phyloP scores from a whole-genome alignment of 2,797 vertebrate genomes.

The Acestrorhynchus altus region DNA sequence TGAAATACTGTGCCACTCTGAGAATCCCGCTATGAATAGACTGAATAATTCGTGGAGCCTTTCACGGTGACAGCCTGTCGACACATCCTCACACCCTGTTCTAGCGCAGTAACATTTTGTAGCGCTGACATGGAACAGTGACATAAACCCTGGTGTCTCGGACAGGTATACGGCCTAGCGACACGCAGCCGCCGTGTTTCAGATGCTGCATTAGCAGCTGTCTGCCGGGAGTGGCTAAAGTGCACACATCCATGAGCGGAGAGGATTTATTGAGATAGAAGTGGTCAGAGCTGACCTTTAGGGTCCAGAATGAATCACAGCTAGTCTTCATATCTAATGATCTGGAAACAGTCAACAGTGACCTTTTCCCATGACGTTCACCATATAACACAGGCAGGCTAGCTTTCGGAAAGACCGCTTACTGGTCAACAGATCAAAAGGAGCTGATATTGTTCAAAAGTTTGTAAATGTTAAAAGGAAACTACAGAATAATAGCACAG shows the following conservation, averaged over 20 bases:
- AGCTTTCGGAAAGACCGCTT: conserved; percentile 46
- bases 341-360: conserved; percentile 76
- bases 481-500: neutral
- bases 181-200: conserved; percentile 4
- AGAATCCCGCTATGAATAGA: conserved; percentile 1
- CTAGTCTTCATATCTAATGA: conserved; percentile 79
- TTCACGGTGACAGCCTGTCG: conserved; percentile 9
- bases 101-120: conserved; percentile 34
- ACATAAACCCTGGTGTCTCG: conserved; percentile 8
- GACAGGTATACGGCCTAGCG: conserved; percentile 20
- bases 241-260: conserved; percentile 4
- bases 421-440: conserved; percentile 49
- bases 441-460: conserved; percentile 44
- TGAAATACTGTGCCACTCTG: conserved; percentile 10
- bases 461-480: conserved; percentile 16
- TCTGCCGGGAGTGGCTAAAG: neutral
- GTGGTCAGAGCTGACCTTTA: conserved; percentile 78
- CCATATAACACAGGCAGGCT: conserved; percentile 48
- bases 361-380: conserved; percentile 69
- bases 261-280: conserved; percentile 56
- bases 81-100: conserved; percentile 31
- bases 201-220: conserved; percentile 18
- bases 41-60: conserved; percentile 18
- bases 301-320: conserved; percentile 74
- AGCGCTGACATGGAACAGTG: conserved; percentile 32